Evolutionary conservation across 1,140 invertebrate species (phyloP).

Genomic region (Whitmania pigra): DNA sequence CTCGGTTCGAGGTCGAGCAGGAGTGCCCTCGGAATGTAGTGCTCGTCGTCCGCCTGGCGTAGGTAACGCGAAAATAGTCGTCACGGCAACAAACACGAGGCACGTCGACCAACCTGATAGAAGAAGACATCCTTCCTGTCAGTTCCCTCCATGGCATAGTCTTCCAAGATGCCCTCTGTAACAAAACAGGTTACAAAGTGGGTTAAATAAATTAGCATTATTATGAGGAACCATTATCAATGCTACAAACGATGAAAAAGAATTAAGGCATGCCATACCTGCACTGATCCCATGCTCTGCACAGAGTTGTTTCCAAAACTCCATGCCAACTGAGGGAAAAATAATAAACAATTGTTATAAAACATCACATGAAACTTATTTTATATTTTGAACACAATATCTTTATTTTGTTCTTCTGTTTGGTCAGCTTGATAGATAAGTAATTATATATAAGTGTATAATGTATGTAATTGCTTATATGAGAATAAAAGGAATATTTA

Average conservation of each 20-base stretch:
- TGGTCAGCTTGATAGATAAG: no score
- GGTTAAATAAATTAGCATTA: neutral
- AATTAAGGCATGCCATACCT: conserved; percentile 30
- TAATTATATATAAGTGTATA: no score
- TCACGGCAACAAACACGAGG: neutral
- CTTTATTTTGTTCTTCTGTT: no score
- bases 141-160: conserved; percentile 76
- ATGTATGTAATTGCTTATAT: no score
- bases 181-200: neutral
- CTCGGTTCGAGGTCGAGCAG: conserved; percentile 89
- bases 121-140: conserved; percentile 95
- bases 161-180: conserved; percentile 76
- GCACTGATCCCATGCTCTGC: conserved; percentile 93
- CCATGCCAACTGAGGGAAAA: conserved; percentile 76
- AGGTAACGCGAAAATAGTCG: neutral
- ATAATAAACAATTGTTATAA: conserved; percentile 11
- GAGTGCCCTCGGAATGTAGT: conserved; percentile 93
- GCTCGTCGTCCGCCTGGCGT: conserved; percentile 78
- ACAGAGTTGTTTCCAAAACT: conserved; percentile 98
- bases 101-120: conserved; percentile 62
- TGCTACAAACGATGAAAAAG: neutral
- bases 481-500: no score
- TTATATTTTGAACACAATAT: no score
- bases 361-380: no score
- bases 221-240: no score